Evolutionary conservation across 2,888 invertebrate species (phyloP).

Genomic region (Mythimna impura): DNA sequence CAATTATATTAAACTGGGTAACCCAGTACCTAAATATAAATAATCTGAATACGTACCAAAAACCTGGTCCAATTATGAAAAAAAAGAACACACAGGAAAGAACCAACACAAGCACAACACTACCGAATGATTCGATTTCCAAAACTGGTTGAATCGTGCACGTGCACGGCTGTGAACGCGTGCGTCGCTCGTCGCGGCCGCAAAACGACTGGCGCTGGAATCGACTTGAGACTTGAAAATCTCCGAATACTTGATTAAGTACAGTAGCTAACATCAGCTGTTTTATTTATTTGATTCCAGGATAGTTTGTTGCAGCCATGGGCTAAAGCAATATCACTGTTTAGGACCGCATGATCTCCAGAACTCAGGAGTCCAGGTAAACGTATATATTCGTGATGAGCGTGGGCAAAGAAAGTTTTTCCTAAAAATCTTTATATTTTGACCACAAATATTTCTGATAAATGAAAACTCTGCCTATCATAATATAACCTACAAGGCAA

Average conservation of each 20-base stretch:
- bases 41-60: slow-evolving; percentile 34
- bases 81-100: slow-evolving; percentile 20
- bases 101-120: slow-evolving; percentile 56
- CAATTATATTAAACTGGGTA: not conserved
- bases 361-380: no score
- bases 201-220: slow-evolving; percentile 39
- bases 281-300: slow-evolving; percentile 27
- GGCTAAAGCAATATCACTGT: not conserved
- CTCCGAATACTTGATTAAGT: slow-evolving; percentile 49
- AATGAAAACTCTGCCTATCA: no score
- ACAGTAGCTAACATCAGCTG: slow-evolving; percentile 2
- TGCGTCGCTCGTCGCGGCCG: slow-evolving; percentile 42
- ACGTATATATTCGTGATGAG: no score
- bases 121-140: slow-evolving; percentile 33
- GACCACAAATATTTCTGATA: no score
- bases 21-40: not conserved
- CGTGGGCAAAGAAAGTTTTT: not conserved
- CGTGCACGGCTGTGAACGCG: slow-evolving; percentile 9
- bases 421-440: not conserved
- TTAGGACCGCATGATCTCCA: no score
- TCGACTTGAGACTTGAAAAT: slow-evolving; percentile 16
- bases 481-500: no score
- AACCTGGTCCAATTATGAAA: slow-evolving; percentile 31
- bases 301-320: not conserved
- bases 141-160: slow-evolving; percentile 37